Conservation (phyloP, 23 tunicate species). For the Phallusia fumigata region DNA sequence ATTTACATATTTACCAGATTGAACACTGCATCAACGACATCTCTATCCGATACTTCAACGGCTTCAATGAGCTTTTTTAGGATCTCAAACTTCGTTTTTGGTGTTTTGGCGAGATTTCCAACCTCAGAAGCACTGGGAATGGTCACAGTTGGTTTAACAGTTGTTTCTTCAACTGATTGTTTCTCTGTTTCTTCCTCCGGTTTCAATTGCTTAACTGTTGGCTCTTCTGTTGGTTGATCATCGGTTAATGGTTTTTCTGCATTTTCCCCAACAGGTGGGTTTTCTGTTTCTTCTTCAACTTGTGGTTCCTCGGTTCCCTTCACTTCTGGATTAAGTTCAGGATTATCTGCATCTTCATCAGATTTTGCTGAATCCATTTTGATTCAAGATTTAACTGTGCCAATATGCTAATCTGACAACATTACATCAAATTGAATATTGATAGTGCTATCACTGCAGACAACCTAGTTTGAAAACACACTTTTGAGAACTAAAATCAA, state of each 20-base stretch:
- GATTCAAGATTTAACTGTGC: no score
- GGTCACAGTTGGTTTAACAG: constrained; percentile 2
- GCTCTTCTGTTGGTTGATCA: not conserved
- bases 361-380: no score
- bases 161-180: constrained; percentile 17
- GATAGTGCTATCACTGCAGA: no score
- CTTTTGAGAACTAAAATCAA: no score
- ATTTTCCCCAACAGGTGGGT: not conserved
- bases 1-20: constrained; percentile 85
- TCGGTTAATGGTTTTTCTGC: not conserved
- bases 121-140: constrained; percentile 43
- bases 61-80: constrained; percentile 69
- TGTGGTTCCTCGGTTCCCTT: not conserved
- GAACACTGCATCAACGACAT: constrained; percentile 84
- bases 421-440: no score
- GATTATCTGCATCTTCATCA: no score
- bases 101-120: constrained; percentile 61
- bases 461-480: no score
- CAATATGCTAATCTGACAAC: no score
- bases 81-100: constrained; percentile 73
- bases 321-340: no score
- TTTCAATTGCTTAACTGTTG: not conserved
- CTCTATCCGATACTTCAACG: constrained; percentile 83
- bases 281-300: not conserved
- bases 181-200: constrained; percentile 15